Conservation (phyloP, 2,797 vertebrate genomes). For the Peromyscus eremicus region DNA sequence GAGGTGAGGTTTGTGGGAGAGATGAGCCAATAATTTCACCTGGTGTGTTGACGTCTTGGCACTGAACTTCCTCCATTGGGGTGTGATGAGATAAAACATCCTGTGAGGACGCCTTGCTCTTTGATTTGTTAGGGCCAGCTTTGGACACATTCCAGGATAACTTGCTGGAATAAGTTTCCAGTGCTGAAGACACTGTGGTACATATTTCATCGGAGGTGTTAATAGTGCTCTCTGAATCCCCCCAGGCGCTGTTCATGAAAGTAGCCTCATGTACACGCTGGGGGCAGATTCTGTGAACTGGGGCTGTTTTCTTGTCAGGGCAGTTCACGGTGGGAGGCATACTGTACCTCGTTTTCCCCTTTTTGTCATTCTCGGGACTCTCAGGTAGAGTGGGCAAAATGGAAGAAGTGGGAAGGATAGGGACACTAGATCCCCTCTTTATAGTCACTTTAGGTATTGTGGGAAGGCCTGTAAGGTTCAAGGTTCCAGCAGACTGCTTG, state of each 20-base stretch:
- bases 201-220: not conserved
- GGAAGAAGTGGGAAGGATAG: not conserved
- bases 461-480: not conserved
- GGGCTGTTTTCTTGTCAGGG: too few species aligned
- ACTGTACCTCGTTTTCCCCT: too few species aligned
- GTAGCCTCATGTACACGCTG: not conserved
- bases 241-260: too few species aligned
- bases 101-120: too few species aligned
- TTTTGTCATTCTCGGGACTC: too few species aligned
- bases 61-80: too few species aligned
- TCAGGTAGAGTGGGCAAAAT: too few species aligned
- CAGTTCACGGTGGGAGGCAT: too few species aligned
- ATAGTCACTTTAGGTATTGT: too few species aligned
- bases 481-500: rapidly evolving
- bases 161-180: not conserved
- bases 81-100: too few species aligned
- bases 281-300: not conserved
- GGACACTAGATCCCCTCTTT: too few species aligned
- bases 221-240: not conserved
- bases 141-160: not conserved
- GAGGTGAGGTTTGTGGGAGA: not conserved
- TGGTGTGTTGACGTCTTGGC: not conserved
- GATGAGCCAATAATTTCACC: not conserved
- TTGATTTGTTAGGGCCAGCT: not conserved
- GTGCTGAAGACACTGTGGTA: not conserved